Base-by-base conservation (phyloP, 37 sponge, comb jelly and placozoan genomes). In the Halichondria panicea region DNA sequence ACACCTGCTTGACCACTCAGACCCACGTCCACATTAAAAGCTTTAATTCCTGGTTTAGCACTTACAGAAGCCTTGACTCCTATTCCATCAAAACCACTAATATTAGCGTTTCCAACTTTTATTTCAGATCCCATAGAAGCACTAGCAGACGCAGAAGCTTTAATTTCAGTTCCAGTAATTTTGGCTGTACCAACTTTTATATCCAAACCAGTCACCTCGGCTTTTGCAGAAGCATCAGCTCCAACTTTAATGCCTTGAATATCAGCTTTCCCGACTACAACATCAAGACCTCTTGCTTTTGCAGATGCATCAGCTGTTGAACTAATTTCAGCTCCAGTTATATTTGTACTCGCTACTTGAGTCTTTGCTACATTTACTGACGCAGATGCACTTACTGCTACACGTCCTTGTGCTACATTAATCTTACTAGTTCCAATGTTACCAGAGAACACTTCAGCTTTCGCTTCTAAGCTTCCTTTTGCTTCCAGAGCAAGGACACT, bases 241-340 rank as follows among this genome's bases (percentile, higher is more conserved):
- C 60, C 60, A 58, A 58, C n/a, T n/a, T 58, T 27, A 25, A 58
- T 21, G 12, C 60, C 60, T 27, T 58, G 12, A 7, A 58, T 21
- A 21, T 58, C 60, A 25, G 60, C 60, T 58, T 58, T 58, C 6
- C 60, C 60, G 27, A 27, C 60, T 24, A 25, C n/a, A 58, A 58
- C 27, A 58, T 58, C 60, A 7, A 58, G 7, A 7, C 25, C 60
- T 58, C 60, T 58, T 24, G 60, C 60, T 7, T 21, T n/a, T 58
- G 60, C 60, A n/a, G 60, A 58, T 21, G 60, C 60, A 58, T 27
- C n/a, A 58, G 60, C 60, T n/a, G 60, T 24, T 58, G 60, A 21
- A 58, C 60, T n/a, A 24, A 21, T n/a, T n/a, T n/a, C 60, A 7
- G 7, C 60, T 58, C 60, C 60, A 24, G 19, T 58, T n/a, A 58